Evolutionary conservation across 2,113 vertebrate species (phyloP), one percentile per base, ranked within the genome.

Genomic region (Gopherus flavomarginatus): DNA sequence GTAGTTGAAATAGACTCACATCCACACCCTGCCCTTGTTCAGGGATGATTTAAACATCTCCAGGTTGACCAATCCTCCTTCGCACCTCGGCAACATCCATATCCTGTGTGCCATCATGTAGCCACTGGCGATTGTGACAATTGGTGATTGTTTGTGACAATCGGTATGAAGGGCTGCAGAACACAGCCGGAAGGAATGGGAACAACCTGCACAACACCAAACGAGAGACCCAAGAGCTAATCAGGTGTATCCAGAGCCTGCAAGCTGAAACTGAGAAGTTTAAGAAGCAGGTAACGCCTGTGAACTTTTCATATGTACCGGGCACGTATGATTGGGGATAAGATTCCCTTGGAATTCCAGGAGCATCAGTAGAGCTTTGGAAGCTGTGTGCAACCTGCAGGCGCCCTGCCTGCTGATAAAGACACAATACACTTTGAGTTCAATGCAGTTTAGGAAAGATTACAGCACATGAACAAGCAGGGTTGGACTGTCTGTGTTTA

Each of bases 191-290:
- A 83, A 97, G 98, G 86, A 98, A 98, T 0, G 98, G 98, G 29
- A 98, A 99, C 8, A 98, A 97, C 90, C 97, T 99, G 17, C 98
- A 98, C 52, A 75, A 97, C 86, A 98, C 98, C 87, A 99, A 98
- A 96, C 19, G 98, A 0, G 99, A 99, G 97, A 99, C 99, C 47
- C 97, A 98, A 31, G 98, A 99, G 52, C 83, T 99, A 85, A 98
- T 97, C 94, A 97, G 98, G 85, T 98, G 97, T 72, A 98, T 99
- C 16, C 88, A 98, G 81, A 98, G 98, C 88, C 97, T 99, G 83
- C 98, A 98, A 94, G 97, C 96, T 49, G 98, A 99, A 93, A 98
- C 99, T 9, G 98, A 99, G 22, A 13, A 95, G 2, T 92, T 98
- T 86, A 99, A 98, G 94, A 97, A 93, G 96, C 98, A 99, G 98